Evolutionary conservation across 2,888 invertebrate genomes (phyloP), one percentile per base, ranked within the genome.

Genomic region (Mythimna pallens): DNA sequence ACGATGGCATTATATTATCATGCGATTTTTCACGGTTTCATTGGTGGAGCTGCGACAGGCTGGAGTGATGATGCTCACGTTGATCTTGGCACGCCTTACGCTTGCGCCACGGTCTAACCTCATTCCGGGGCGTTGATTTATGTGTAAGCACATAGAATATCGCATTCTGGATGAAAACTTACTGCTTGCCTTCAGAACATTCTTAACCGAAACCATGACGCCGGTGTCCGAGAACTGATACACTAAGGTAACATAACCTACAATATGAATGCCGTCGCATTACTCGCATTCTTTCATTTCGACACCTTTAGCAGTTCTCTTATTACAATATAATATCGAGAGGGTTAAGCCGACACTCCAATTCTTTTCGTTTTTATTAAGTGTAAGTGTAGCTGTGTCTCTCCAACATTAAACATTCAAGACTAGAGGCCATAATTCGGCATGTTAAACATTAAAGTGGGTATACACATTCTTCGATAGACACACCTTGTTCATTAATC

Each of bases 31-130:
- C 58, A 69, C 70, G 69, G 55, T 59, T 63, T 47, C 25, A 73
- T 64, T 68, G 34, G 61, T 61, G 61, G 43, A 25, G 59, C 40
- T 55, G 66, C n/a, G 64, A 34, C 64, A 63, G 50, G 30, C 50
- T 54, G 65, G 52, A 67, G 58, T 65, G 66, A 68, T 57, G 65
- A 78, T 63, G 65, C 34, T 47, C 58, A 36, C 55, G 78, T 78
- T 69, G 77, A 77, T 81, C 63, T 78, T 85, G 84, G 74, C 84
- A 75, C 61, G 40, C 22, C 59, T 34, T 55, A 55, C 65, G 58
- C 30, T 9, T 52, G 55, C 34, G 59, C 54, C 34, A 30, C 63
- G 25, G 3, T 43, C 40, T 75, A 63, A 78, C 76, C 81, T 77
- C 74, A 43, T 77, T 77, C 68, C 47, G 62, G 22, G 52, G 30